Percentiles rank a stretch among this genome's conserved stretches.
phyloP scores from a whole-genome alignment of 2,888 invertebrate genomes.

The Polymixis lichenea region DNA sequence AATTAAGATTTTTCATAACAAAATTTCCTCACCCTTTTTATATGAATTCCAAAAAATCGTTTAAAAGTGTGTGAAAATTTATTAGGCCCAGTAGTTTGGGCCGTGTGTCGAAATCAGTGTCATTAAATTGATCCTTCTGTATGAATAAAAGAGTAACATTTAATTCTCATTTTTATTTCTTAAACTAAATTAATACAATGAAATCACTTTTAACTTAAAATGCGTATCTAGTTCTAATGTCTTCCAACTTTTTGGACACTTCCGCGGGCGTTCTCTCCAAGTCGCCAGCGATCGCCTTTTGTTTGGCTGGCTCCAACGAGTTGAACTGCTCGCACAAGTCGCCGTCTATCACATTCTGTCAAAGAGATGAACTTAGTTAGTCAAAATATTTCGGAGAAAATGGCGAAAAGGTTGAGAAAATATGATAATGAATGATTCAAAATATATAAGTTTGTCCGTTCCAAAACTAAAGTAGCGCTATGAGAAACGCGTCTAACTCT shows the following conservation, averaged over 20 bases:
- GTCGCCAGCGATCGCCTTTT: constrained; percentile 98
- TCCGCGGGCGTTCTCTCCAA: constrained; percentile 98
- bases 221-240: constrained; percentile 99
- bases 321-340: constrained; percentile 99
- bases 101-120: no score
- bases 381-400: not conserved
- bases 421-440: not conserved
- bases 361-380: constrained; percentile 71
- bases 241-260: constrained; percentile 99
- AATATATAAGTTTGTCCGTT: constrained; percentile 76
- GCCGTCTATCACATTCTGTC: constrained; percentile 98
- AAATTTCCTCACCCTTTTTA: no score
- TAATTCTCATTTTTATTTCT: constrained; percentile 63
- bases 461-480: constrained; percentile 84
- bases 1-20: no score
- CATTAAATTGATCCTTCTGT: no score
- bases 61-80: no score
- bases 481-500: constrained; percentile 83
- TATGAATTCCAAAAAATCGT: no score
- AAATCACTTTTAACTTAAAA: constrained; percentile 92
- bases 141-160: constrained; percentile 32
- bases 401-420: not conserved
- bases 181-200: constrained; percentile 63
- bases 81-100: no score
- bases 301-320: constrained; percentile 97